A percentile compares a stretch with the other conserved stretches of the same genome.
These are phyloP conservation scores for Rotaria sp. DNA, from an alignment of 2,888 invertebrate species.

Conservation along the genomic window DNA sequence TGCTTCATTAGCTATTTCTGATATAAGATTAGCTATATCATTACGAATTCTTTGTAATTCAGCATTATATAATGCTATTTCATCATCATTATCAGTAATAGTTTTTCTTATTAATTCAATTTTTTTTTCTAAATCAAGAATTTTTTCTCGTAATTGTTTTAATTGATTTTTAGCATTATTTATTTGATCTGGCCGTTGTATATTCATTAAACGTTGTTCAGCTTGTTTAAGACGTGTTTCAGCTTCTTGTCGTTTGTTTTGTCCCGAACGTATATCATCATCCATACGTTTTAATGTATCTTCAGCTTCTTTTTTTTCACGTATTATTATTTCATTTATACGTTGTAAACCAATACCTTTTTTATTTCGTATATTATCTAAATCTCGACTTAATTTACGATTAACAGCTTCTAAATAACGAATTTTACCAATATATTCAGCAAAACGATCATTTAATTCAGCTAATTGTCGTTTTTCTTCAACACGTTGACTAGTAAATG, in stretches of 20 bases:
- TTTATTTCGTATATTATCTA: constrained; percentile 51
- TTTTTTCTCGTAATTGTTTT: constrained; percentile 47
- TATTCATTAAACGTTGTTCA: constrained; percentile 24
- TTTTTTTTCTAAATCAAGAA: constrained; percentile 48
- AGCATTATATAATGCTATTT: constrained; percentile 38
- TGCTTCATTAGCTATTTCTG: constrained; percentile 38
- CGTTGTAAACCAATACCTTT: constrained; percentile 53
- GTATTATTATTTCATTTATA: constrained; percentile 57
- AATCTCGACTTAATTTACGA: constrained; percentile 51
- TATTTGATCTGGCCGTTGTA: constrained; percentile 34
- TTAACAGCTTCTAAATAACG: constrained; percentile 56
- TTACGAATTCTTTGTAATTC: constrained; percentile 36
- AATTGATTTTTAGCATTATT: constrained; percentile 46
- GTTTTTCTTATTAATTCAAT: constrained; percentile 49
- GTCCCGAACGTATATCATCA: constrained; percentile 57
- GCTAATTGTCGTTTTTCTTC: constrained; percentile 40
- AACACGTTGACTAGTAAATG: constrained; percentile 35
- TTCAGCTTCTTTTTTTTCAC: constrained; percentile 57
- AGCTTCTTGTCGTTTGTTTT: constrained; percentile 57
- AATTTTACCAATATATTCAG: constrained; percentile 57
- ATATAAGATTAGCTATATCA: constrained; percentile 33
- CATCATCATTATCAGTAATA: constrained; percentile 41
- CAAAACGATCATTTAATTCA: constrained; percentile 57
- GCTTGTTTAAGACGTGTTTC: constrained; percentile 37
- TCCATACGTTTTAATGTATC: constrained; percentile 57